Evolutionary conservation across 2,113 vertebrate species (phyloP).

Genomic region (Ginglymostoma cirratum): DNA sequence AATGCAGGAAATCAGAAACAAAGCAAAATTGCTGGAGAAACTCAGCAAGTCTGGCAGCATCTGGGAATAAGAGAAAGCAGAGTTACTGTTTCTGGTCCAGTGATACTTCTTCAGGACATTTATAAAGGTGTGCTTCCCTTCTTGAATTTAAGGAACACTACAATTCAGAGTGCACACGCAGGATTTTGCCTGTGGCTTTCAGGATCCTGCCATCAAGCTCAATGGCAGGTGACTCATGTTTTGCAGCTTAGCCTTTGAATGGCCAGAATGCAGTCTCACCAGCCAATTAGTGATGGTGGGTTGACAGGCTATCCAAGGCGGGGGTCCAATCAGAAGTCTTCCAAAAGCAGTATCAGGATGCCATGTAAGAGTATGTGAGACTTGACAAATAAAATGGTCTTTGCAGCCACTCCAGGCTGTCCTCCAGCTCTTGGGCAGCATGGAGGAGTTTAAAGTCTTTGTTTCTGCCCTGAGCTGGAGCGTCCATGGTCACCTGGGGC

Average conservation of each 20-base stretch:
- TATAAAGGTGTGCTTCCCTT: no score
- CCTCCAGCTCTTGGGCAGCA: no score
- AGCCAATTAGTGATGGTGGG: not conserved
- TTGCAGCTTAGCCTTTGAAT: not conserved
- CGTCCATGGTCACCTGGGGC: no score
- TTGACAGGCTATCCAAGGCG: no score
- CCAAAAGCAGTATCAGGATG: not conserved
- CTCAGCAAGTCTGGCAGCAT: no score
- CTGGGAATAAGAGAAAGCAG: no score
- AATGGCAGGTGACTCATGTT: not conserved
- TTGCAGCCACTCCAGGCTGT: not conserved
- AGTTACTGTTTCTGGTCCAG: no score
- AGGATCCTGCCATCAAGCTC: not conserved
- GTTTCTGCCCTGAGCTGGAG: no score
- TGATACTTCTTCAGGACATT: no score
- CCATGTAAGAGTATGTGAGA: not conserved
- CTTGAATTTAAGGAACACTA: not conserved
- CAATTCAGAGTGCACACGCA: not conserved
- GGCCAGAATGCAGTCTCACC: not conserved
- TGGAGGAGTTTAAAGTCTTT: no score
- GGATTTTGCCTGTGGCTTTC: not conserved
- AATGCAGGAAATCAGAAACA: no score
- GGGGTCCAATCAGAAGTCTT: not conserved
- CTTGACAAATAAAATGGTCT: not conserved
- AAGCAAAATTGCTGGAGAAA: no score